phyloP scores from a whole-genome alignment of 2,888 invertebrate genomes.

The Drosophila monieri region DNA sequence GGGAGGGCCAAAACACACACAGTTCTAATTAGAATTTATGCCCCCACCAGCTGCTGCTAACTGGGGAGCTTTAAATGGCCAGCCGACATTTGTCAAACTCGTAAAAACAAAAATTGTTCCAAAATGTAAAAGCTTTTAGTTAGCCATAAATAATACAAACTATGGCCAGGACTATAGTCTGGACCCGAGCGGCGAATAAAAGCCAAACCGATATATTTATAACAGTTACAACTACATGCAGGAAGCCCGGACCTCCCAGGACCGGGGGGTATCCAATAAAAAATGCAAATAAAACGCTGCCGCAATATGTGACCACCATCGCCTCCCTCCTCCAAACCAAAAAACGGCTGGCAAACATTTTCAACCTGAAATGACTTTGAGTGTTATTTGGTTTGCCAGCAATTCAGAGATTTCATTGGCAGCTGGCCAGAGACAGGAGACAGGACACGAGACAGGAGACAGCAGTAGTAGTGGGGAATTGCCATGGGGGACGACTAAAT shows the following conservation, averaged over 20 bases:
- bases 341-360: constrained; percentile 30
- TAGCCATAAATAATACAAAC: constrained; percentile 73
- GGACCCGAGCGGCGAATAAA: constrained; percentile 34
- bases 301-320: constrained; percentile 43
- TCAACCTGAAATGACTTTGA: constrained; percentile 68
- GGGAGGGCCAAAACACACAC: constrained; percentile 3
- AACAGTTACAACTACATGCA: constrained; percentile 37
- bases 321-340: background rate
- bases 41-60: constrained; percentile 48
- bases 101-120: constrained; percentile 65
- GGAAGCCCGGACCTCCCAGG: constrained; percentile 5
- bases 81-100: constrained; percentile 52
- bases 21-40: constrained; percentile 77
- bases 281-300: constrained; percentile 52
- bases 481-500: background rate
- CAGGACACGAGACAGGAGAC: constrained; percentile 1
- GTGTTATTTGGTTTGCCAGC: constrained; percentile 71
- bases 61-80: constrained; percentile 32
- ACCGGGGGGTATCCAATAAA: constrained; percentile 29
- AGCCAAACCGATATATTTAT: constrained; percentile 69
- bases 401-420: constrained; percentile 76
- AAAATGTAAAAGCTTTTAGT: constrained; percentile 75
- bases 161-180: constrained; percentile 52
- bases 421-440: constrained; percentile 55
- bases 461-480: constrained; percentile 12